Evolutionary conservation across 2,797 vertebrate genomes (phyloP).

Genomic region (Enteromius thamalakanensis): DNA sequence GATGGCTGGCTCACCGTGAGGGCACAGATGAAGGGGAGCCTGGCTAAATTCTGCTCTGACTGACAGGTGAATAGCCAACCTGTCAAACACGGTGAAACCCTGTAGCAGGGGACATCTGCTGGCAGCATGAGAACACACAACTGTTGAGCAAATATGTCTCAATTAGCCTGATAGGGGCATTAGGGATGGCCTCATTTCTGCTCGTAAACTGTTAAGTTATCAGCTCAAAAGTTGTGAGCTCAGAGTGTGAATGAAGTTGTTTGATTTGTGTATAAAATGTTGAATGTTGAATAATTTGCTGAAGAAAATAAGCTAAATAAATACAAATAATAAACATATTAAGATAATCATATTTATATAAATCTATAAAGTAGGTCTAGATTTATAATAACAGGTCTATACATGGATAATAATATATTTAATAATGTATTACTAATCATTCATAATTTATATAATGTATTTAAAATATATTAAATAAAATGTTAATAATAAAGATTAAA

Average conservation of each 20-base stretch:
- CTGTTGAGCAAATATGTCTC: conserved; percentile 85
- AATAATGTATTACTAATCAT: too few relatives aligned
- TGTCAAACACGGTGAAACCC: conserved; percentile 66
- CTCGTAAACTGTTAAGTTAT: conserved; percentile 43
- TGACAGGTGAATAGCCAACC: conserved; percentile 78
- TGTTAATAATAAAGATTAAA: background rate
- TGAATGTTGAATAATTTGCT: background rate
- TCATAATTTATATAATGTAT: too few relatives aligned
- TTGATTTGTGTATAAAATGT: background rate
- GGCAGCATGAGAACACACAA: conserved; percentile 86
- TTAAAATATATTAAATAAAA: too few relatives aligned
- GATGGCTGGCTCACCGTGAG: conserved; percentile 79
- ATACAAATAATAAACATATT: background rate
- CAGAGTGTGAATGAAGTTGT: background rate
- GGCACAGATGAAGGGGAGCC: conserved; percentile 81
- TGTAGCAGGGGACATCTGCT: conserved; percentile 86
- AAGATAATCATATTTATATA: background rate
- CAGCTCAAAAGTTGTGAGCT: background rate
- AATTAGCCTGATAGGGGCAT: conserved; percentile 79
- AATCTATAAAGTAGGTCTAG: background rate
- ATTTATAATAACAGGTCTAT: background rate
- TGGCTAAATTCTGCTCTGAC: conserved; percentile 36
- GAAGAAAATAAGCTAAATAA: background rate
- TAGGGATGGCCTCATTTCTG: conserved; percentile 35
- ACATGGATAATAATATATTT: background rate